Evolutionary conservation across 2,888 invertebrate species (phyloP).

Genomic region (Lepidochrysops patricia): DNA sequence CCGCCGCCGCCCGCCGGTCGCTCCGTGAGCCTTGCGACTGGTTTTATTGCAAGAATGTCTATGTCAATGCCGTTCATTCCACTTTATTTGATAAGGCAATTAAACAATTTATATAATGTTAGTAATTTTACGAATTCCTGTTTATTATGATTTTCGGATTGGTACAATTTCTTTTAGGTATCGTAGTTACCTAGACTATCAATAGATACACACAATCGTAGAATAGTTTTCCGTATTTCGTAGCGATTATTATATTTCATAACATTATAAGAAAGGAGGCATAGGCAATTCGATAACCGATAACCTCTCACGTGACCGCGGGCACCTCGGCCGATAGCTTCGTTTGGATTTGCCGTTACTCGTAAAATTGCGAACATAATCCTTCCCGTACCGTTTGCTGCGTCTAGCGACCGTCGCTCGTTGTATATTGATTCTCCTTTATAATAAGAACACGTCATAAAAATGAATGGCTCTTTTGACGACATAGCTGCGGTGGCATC

Average conservation of each 20-base stretch:
- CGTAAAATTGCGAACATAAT: slow-evolving; percentile 58
- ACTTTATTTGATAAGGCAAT: slow-evolving; percentile 22
- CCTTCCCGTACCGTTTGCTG: slow-evolving; percentile 39
- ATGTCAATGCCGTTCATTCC: slow-evolving; percentile 46
- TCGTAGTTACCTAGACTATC: too few species aligned
- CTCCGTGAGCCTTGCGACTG: slow-evolving; percentile 49
- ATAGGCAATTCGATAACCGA: slow-evolving; percentile 52
- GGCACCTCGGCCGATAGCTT: slow-evolving; percentile 50
- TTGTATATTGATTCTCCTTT: slow-evolving; percentile 15
- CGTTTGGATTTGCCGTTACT: slow-evolving; percentile 60
- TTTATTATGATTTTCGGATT: not conserved
- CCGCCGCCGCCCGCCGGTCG: slow-evolving; percentile 32
- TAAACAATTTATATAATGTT: not conserved
- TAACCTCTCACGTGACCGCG: slow-evolving; percentile 55
- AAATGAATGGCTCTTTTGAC: slow-evolving; percentile 1
- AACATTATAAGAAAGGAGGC: slow-evolving; percentile 14
- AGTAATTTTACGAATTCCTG: not conserved
- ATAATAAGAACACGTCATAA: not conserved
- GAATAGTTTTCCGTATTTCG: not conserved
- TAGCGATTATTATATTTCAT: not conserved
- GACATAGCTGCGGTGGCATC: slow-evolving; percentile 8
- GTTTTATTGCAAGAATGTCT: slow-evolving; percentile 35
- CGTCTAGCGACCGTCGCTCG: slow-evolving; percentile 19
- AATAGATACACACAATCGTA: too few species aligned
- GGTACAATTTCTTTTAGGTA: not conserved